phyloP scores from a whole-genome alignment of 2,888 invertebrate genomes.

The Agonopterix arenella region DNA sequence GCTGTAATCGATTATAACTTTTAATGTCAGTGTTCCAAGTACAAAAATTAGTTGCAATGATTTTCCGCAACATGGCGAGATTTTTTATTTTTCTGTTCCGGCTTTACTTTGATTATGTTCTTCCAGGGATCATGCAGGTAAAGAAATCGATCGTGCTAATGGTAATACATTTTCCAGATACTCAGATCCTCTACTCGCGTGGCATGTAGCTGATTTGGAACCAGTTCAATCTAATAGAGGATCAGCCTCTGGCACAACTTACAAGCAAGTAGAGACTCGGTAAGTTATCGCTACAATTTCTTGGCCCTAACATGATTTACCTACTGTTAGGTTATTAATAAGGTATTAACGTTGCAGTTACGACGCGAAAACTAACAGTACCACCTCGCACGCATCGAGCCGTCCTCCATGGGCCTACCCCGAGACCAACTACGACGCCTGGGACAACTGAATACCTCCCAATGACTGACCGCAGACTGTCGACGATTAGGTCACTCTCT shows the following conservation, averaged over 20 bases:
- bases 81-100: no score
- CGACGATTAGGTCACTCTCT: neutral
- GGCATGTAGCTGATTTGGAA: constrained; percentile 52
- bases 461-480: neutral
- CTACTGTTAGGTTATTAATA: neutral
- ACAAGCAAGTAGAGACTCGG: constrained; percentile 57
- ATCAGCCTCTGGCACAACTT: constrained; percentile 16
- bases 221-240: constrained; percentile 31
- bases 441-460: constrained; percentile 44
- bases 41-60: no score
- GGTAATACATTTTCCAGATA: constrained; percentile 27
- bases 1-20: no score
- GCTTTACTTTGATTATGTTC: no score
- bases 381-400: constrained; percentile 50
- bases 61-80: no score
- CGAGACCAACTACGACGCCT: constrained; percentile 42
- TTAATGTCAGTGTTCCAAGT: no score
- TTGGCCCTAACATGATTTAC: no score
- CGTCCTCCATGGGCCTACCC: constrained; percentile 70
- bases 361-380: constrained; percentile 53
- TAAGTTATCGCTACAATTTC: constrained; percentile 17
- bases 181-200: constrained; percentile 41
- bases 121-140: no score
- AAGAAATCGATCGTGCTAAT: neutral
- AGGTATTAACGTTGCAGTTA: constrained; percentile 39